Evolutionary conservation across 1,140 invertebrate species (phyloP).

Genomic region (Apis laboriosa): DNA sequence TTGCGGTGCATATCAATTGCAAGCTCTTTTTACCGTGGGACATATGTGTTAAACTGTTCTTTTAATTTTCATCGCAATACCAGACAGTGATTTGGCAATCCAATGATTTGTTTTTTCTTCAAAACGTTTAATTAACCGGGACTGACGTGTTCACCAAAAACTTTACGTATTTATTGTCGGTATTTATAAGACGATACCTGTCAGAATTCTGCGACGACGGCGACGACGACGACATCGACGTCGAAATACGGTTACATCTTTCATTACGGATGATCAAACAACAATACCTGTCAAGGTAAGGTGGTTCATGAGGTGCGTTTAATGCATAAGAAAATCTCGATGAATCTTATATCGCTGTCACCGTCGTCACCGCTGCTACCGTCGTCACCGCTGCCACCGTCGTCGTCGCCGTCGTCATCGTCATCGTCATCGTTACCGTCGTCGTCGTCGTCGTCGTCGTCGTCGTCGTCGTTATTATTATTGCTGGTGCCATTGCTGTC

Average conservation of each 20-base stretch:
- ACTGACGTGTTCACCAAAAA: slow-evolving; percentile 37
- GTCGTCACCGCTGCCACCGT: neutral
- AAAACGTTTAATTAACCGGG: slow-evolving; percentile 13
- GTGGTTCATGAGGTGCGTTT: slow-evolving; percentile 43
- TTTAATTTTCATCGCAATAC: neutral
- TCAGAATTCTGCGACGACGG: slow-evolving; percentile 29
- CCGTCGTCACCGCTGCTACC: neutral
- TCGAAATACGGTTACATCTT: slow-evolving; percentile 12
- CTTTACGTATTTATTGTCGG: neutral
- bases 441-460: neutral
- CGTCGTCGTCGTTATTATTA: neutral
- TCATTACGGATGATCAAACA: slow-evolving; percentile 24
- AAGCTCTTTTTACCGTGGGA: neutral
- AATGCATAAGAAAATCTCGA: slow-evolving; percentile 53
- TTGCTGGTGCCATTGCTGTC: slow-evolving; percentile 10
- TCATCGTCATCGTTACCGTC: slow-evolving; percentile 28
- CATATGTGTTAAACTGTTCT: neutral
- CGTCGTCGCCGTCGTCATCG: neutral
- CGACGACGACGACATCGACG: slow-evolving; percentile 51
- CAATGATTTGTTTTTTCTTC: neutral
- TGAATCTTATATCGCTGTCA: slow-evolving; percentile 53
- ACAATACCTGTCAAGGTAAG: slow-evolving; percentile 29
- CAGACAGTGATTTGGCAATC: slow-evolving; percentile 15
- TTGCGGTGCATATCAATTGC: slow-evolving; percentile 27
- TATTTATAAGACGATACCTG: slow-evolving; percentile 20